Evolutionary conservation across 2,888 invertebrate species (phyloP), one percentile per base, ranked within the genome.

Genomic region (Agrochola lychnidis): DNA sequence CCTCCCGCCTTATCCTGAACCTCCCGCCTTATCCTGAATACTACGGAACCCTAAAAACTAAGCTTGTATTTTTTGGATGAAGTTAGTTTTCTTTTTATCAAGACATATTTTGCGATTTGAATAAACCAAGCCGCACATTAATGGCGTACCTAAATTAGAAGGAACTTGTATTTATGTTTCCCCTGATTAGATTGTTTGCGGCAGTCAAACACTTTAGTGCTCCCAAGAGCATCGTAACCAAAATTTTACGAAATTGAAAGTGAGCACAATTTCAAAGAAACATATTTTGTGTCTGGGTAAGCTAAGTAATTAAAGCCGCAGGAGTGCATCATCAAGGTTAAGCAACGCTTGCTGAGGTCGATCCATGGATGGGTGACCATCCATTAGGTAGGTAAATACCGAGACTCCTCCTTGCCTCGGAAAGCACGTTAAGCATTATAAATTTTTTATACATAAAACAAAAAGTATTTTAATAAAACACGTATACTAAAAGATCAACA

Each of bases 111-210:
- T 22, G 22, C 22, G 22, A 51, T 51, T 9, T 22, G 3, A 9
- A 51, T 51, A 22, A 51, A 51, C 7, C n/a, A n/a, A 56, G 53
- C 53, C 53, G n/a, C 10, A n/a, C 10, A 53, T 9, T 68, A 25
- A 59, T 36, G 1, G 14, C 57, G 6, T 25, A 16, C 40, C 16
- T 36, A 45, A 9, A 59, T 48, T 45, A 48, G n/a, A 70, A 25
- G 42, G 6, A 19, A n/a, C 30, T 22, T 57, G 10, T 57, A 36
- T 64, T 73, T 30, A 73, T 40, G 25, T 19, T n/a, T 40, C 4
- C 19, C 40, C 22, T 66, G 73, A 73, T 76, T 16, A 73, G 25
- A 66, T 59, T 64, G 57, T 73, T 72, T 56, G 62, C 59, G 73
- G 16, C 10, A 42, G 22, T n/a, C 1, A n/a, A 56, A 56, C n/a